These are phyloP conservation scores for Hexactinellida sp. DNA, from an alignment of 37 sponge, comb jelly and placozoan genomes.

Conservation along the genomic window DNA sequence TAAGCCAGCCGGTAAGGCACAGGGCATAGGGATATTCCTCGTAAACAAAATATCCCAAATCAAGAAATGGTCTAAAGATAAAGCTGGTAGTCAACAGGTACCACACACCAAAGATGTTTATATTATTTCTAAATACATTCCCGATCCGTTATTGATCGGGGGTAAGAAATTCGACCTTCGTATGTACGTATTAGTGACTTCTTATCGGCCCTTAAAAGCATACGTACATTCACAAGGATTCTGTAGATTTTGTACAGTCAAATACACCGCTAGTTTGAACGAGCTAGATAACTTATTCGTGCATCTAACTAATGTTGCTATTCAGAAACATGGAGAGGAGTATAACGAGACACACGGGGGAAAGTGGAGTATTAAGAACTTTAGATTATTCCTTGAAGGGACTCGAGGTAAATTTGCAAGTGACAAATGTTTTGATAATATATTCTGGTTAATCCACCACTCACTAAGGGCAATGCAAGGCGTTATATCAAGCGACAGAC, in stretches of 20 bases:
- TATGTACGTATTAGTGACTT: slow-evolving; percentile 86
- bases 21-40: slow-evolving; percentile 91
- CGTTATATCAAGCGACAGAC: slow-evolving; percentile 85
- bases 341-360: slow-evolving; percentile 93
- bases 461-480: slow-evolving; percentile 85
- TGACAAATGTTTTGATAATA: slow-evolving; percentile 77
- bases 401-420: slow-evolving; percentile 70
- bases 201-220: slow-evolving; percentile 77
- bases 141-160: slow-evolving; percentile 88
- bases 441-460: slow-evolving; percentile 88
- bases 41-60: slow-evolving; percentile 90
- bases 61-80: slow-evolving; percentile 95
- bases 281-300: slow-evolving; percentile 95
- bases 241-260: slow-evolving; percentile 96
- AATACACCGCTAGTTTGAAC: slow-evolving; percentile 60
- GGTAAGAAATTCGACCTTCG: slow-evolving; percentile 96
- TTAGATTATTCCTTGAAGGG: slow-evolving; percentile 63
- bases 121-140: slow-evolving; percentile 87
- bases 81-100: slow-evolving; percentile 20
- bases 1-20: slow-evolving; percentile 93
- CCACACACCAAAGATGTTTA: slow-evolving; percentile 77
- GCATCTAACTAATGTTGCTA: slow-evolving; percentile 91
- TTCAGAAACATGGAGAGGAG: slow-evolving; percentile 96
- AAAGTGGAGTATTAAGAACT: slow-evolving; percentile 80
- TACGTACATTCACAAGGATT: slow-evolving; percentile 90